Evolutionary conservation across 2,888 invertebrate species (phyloP).

Genomic region (Agrochola circellaris): DNA sequence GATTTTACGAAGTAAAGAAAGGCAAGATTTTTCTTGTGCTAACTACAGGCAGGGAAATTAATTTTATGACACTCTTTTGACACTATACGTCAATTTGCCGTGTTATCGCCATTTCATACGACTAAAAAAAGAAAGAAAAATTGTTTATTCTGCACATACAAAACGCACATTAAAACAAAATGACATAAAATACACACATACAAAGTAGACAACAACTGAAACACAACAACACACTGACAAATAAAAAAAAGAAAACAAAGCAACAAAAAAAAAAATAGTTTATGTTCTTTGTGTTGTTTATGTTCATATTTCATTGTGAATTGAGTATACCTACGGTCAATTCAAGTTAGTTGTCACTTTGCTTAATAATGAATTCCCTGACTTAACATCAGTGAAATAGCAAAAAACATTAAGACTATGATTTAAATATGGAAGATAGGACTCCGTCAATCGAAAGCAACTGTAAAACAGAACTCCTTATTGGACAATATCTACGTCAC

Average conservation of each 20-base stretch:
- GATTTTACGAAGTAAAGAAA: neutral
- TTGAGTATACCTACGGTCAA: neutral
- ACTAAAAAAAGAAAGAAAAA: neutral
- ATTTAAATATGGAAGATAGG: neutral
- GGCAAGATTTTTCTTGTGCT: neutral
- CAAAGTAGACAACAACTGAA: too few relatives aligned
- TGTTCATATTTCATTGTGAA: neutral
- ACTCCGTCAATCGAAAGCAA: neutral
- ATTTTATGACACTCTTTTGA: neutral
- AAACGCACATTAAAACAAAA: too few relatives aligned
- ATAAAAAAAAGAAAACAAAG: too few relatives aligned
- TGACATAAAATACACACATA: too few relatives aligned
- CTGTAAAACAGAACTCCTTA: constrained; percentile 37
- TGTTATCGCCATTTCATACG: neutral
- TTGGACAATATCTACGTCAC: constrained; percentile 62
- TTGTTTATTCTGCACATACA: too few relatives aligned
- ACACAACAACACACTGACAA: too few relatives aligned
- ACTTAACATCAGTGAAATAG: neutral
- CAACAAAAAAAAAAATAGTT: too few relatives aligned
- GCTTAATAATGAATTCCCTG: neutral
- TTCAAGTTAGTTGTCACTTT: neutral
- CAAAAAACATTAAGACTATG: neutral
- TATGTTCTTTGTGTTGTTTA: too few relatives aligned
- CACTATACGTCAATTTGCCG: neutral
- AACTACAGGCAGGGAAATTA: neutral